Conservation (phyloP, 1,140 invertebrate species). For the Stenopsyche tienmushanensis region DNA sequence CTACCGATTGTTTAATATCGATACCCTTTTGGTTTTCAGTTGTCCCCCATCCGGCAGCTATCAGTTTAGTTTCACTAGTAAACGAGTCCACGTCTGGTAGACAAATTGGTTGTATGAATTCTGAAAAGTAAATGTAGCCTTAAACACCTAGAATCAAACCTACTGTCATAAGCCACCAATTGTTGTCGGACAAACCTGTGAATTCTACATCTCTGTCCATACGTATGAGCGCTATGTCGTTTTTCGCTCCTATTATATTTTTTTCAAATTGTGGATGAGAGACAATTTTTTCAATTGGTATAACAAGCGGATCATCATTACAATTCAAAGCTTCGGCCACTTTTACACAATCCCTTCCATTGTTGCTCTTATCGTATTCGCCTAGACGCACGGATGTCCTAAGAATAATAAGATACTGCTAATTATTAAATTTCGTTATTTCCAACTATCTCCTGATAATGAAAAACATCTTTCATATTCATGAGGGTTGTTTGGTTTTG, state of each 20-base stretch:
- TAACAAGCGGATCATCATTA: constrained; percentile 42
- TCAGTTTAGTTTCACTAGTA: constrained; percentile 58
- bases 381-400: constrained; percentile 53
- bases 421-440: too few species aligned
- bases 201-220: constrained; percentile 42
- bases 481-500: too few species aligned
- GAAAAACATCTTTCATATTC: too few species aligned
- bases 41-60: constrained; percentile 82
- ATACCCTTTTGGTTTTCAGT: constrained; percentile 61
- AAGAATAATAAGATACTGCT: constrained; percentile 41
- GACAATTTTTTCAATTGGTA: constrained; percentile 46
- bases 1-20: constrained; percentile 57
- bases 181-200: constrained; percentile 42
- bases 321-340: constrained; percentile 47
- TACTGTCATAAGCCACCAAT: background rate
- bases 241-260: constrained; percentile 40
- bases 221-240: constrained; percentile 49
- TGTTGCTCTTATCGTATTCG: constrained; percentile 54
- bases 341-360: constrained; percentile 45
- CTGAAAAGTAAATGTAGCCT: constrained; percentile 44
- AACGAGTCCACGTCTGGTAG: constrained; percentile 59
- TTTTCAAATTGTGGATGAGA: constrained; percentile 48
- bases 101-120: constrained; percentile 79
- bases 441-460: too few species aligned
- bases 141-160: too few species aligned